Evolutionary conservation across 2,888 invertebrate genomes (phyloP), one percentile per base, ranked within the genome.

Genomic region (Fabriciana adippe): DNA sequence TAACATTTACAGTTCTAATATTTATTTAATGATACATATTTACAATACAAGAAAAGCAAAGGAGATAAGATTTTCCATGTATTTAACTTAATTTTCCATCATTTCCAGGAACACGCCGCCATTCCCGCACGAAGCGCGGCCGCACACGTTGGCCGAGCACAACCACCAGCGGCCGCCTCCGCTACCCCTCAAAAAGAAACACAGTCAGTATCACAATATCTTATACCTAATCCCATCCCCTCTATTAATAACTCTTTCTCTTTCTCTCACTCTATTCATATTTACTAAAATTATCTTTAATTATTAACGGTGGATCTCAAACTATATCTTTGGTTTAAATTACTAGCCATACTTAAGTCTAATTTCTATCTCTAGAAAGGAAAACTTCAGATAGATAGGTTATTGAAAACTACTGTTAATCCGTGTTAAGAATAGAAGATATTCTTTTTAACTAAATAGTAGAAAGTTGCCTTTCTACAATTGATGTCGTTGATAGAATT

Each of bases 141-240:
- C 93, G 74, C 93, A 93, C 78, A 93, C 93, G 74, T 81, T 93
- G 70, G 93, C 91, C 62, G 92, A 92, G 75, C 90, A 92, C 76
- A 88, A 91, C 74, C 86, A 90, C 73, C 95, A 95, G 76, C 96
- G 98, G 54, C 97, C 98, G 72, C 98, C 98, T 72, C 98, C 98
- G 61, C 92, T 98, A 74, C 98, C 98, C 54, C 95, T 96, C 56
- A 98, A 98, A 93, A 98, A 98, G 90, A 96, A 97, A 89, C 97
- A 98, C 94, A 98, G 98, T 98, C 95, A 97, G 98, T 97, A 90
- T 80, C 48, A 51, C 18, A 35, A 15, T 6, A 53, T 15, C 13
- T 26, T 59, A 26, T 21, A 57, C 3, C 47, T 15, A 8, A 8
- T 11, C 11, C 35, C 3, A 11, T 41, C 8, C 35, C 1, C 6